Evolutionary conservation across 2,888 invertebrate genomes (phyloP).

Genomic region (Bombylius major): DNA sequence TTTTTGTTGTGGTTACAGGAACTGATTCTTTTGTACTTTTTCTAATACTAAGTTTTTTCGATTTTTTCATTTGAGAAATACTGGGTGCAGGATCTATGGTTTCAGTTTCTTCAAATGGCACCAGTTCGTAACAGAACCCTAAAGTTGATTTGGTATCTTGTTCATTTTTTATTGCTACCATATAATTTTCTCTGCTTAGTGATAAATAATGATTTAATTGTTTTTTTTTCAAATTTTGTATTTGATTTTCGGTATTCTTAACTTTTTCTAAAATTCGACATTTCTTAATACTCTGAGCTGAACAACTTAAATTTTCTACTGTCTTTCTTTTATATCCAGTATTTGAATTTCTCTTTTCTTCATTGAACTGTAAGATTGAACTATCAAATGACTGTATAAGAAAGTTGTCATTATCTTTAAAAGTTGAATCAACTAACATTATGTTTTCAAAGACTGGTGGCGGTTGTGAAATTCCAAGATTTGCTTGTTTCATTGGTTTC

Average conservation of each 20-base stretch:
- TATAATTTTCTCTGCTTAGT: background rate
- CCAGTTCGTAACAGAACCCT: background rate
- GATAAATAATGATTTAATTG: no score
- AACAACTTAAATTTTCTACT: background rate
- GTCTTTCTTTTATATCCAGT: background rate
- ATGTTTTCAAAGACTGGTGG: no score
- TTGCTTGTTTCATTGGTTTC: background rate
- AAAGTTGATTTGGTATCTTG: background rate
- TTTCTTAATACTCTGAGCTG: no score
- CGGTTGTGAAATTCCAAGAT: no score
- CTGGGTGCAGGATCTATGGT: background rate
- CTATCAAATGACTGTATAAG: no score
- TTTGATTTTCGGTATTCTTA: no score
- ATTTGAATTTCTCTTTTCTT: background rate
- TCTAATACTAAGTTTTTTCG: background rate
- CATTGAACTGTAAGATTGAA: background rate
- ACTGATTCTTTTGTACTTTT: background rate
- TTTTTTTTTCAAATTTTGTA: no score
- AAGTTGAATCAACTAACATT: no score
- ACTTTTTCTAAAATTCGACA: no score
- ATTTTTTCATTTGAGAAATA: background rate
- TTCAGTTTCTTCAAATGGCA: background rate
- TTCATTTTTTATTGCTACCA: background rate
- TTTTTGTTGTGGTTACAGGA: background rate
- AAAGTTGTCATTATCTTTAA: no score